Evolutionary conservation across 2,888 invertebrate genomes (phyloP).

Genomic region (Noctua pronuba): DNA sequence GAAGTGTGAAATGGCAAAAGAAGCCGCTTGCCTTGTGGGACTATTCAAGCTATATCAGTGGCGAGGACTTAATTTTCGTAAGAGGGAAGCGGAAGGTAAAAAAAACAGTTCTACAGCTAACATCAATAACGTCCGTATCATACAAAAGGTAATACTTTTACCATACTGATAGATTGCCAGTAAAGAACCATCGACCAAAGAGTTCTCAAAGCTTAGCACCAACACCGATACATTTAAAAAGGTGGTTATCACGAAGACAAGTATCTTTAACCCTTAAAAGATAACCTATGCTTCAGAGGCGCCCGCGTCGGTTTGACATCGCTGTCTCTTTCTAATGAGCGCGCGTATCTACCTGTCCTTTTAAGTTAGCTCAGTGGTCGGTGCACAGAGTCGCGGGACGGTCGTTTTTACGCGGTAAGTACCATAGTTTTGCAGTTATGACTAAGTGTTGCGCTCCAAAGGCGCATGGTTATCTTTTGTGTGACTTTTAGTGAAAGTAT

Average conservation of each 20-base stretch:
- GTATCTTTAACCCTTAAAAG: too few species aligned
- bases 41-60: background rate
- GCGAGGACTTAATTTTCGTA: background rate
- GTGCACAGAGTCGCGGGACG: too few species aligned
- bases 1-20: background rate
- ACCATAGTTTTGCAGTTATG: too few species aligned
- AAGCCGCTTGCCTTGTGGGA: background rate
- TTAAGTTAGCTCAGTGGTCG: too few species aligned
- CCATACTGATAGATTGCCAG: background rate
- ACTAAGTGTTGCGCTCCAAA: too few species aligned
- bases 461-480: too few species aligned
- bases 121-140: background rate
- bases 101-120: background rate
- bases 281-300: too few species aligned
- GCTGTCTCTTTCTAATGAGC: too few species aligned
- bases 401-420: too few species aligned
- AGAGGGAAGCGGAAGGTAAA: background rate
- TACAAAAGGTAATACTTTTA: background rate
- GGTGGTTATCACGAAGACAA: conserved; percentile 11
- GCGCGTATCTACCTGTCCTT: too few species aligned
- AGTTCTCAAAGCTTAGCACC: background rate
- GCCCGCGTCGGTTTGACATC: too few species aligned
- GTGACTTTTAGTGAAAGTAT: too few species aligned
- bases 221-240: conserved; percentile 1
- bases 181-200: background rate